A percentile compares a stretch with the other conserved stretches of the same genome.
These are phyloP conservation scores for Darevskia nairensis DNA, from an alignment of 2,797 vertebrate species.

Conservation along the genomic window DNA sequence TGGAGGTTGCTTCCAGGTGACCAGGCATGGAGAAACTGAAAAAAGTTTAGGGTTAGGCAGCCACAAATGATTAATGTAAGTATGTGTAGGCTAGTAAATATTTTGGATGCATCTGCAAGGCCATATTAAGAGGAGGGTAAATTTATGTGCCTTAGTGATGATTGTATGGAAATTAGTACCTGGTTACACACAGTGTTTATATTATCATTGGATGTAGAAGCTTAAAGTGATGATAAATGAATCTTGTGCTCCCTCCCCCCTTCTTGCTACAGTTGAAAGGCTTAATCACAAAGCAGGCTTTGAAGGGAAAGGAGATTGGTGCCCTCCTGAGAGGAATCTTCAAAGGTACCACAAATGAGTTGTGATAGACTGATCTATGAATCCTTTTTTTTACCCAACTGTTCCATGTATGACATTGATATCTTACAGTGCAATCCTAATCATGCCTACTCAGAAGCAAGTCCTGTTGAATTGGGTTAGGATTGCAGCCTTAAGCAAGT, in stretches of 20 bases:
- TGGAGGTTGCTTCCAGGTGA: neutral
- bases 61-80: neutral
- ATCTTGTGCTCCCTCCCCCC: neutral
- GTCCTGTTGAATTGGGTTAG: too few relatives aligned
- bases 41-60: too few relatives aligned
- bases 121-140: neutral
- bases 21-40: neutral
- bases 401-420: rapidly evolving
- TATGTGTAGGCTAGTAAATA: neutral
- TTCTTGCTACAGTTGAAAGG: conserved; percentile 79
- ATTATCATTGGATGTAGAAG: neutral
- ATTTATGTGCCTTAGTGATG: neutral
- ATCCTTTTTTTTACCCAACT: neutral
- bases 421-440: neutral
- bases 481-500: neutral
- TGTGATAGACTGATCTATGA: neutral
- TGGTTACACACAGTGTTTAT: neutral
- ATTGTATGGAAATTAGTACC: neutral
- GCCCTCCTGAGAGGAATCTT: conserved; percentile 88
- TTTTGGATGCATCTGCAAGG: neutral
- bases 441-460: neutral
- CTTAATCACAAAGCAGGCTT: conserved; percentile 83
- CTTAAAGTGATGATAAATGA: neutral
- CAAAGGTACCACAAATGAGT: conserved; percentile 81
- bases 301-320: conserved; percentile 85